These are phyloP conservation scores for Pelusios castaneus DNA, from an alignment of 2,113 vertebrate genomes.

Conservation along the genomic window DNA sequence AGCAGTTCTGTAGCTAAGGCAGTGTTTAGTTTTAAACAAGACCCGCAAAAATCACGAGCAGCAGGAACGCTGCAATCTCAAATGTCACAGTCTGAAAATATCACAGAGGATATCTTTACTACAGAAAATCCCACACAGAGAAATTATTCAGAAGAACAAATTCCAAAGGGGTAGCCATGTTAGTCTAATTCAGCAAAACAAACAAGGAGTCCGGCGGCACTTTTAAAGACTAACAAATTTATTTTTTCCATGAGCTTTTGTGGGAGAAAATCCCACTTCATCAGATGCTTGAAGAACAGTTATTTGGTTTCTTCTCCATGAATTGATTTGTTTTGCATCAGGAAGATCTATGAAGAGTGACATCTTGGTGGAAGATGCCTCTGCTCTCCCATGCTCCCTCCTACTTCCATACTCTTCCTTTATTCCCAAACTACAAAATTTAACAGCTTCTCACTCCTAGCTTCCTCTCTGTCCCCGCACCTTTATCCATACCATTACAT, in stretches of 20 bases:
- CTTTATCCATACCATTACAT: neutral
- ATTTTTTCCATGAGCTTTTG: too few species aligned
- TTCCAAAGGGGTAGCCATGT: too few species aligned
- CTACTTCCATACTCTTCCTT: neutral
- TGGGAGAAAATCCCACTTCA: too few species aligned
- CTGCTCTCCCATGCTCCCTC: neutral
- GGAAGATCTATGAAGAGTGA: neutral
- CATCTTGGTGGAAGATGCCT: neutral
- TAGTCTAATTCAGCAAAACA: too few species aligned
- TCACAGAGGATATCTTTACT: neutral
- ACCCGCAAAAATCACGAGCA: neutral
- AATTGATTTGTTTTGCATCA: neutral
- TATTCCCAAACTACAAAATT: neutral
- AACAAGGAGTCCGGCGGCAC: too few species aligned
- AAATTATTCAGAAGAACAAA: neutral
- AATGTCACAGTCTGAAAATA: constrained; percentile 7
- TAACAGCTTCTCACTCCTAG: accelerated
- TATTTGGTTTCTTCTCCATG: neutral
- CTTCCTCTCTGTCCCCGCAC: neutral
- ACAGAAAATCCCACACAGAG: neutral
- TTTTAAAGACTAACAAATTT: too few species aligned
- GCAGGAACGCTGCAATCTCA: neutral
- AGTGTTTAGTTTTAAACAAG: neutral
- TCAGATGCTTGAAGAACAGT: too few species aligned
- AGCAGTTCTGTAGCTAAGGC: constrained; percentile 43